Evolutionary conservation across 2,888 invertebrate species (phyloP).

Genomic region (Drosophila atripex): DNA sequence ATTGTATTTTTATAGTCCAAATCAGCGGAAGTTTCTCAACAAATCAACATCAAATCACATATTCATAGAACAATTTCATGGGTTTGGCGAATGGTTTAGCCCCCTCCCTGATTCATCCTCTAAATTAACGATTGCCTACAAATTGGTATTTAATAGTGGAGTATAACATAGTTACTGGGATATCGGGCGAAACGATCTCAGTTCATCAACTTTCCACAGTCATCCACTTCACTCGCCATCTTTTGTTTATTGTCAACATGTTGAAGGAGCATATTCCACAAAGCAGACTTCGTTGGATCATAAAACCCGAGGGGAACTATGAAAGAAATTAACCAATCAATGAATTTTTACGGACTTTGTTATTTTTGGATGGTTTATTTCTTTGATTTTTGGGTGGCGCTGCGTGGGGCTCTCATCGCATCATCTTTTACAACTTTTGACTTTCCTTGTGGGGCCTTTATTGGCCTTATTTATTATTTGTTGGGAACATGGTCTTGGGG

Average conservation of each 20-base stretch:
- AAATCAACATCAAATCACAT: constrained; percentile 27
- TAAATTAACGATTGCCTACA: constrained; percentile 53
- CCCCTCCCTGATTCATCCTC: constrained; percentile 7
- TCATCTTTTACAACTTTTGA: constrained; percentile 30
- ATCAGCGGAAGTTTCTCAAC: constrained; percentile 17
- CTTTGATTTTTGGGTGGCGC: constrained; percentile 64
- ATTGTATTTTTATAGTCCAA: neutral
- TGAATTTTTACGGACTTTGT: constrained; percentile 42
- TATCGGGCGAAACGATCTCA: constrained; percentile 59
- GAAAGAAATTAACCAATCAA: constrained; percentile 73
- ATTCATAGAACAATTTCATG: constrained; percentile 26
- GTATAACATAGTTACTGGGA: constrained; percentile 4
- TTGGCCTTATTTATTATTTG: constrained; percentile 36
- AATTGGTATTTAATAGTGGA: constrained; percentile 65
- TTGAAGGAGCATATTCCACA: constrained; percentile 33
- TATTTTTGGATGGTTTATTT: constrained; percentile 2
- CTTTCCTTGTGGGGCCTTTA: constrained; percentile 27
- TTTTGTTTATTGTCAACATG: constrained; percentile 69
- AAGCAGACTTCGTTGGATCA: constrained; percentile 45
- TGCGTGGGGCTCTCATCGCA: constrained; percentile 61
- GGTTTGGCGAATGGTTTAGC: neutral
- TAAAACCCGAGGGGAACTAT: constrained; percentile 60
- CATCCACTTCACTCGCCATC: constrained; percentile 47
- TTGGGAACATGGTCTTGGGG: constrained; percentile 11
- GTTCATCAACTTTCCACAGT: constrained; percentile 74